Base-by-base conservation (phyloP, 2,888 invertebrate species). In the Rhyacophila evoluta region DNA sequence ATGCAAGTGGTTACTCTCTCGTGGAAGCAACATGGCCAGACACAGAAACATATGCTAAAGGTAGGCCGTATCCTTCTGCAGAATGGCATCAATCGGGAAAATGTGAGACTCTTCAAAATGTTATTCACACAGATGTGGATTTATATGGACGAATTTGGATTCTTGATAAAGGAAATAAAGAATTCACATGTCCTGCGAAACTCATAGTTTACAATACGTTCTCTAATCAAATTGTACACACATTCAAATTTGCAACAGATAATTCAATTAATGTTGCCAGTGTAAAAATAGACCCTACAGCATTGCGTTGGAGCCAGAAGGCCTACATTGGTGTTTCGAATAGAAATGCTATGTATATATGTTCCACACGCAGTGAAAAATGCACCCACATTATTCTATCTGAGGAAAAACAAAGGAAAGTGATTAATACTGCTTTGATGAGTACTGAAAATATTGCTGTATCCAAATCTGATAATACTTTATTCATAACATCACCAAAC, bases 121-220 rank as follows among this genome's bases (percentile, higher is more conserved):
- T 85, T 2, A 84, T 87, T 12, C 86, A 86, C 2, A 74, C 88
- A 29, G 87, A 87, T 55, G 81, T 87, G n/a, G 88, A 89, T 79
- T 79, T 81, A 11, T 85, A 85, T 37, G 86, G 87, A 12, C 85
- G 87, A 81, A 84, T 90, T 15, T 90, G 89, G 89, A 84, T 88
- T 70, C 83, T 90, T 80, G 89, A 89, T 81, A 85, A 84, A 74
- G 87, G 89, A 2, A 85, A 84, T 55, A 77, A 80, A 12, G 37
- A 80, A 27, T 72, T 25, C 2, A 81, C 83, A 25, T 88, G 88
- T 82, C 78, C 83, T 0, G 85, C 88, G 0, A 89, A 88, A 84
- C 83, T 90, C 5, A 79, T 88, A 1, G 83, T 87, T 28, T 88
- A 86, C 80, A 87, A 87, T 83, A 83, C 88, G 27, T 84, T 85